Percentiles rank a stretch among this genome's conserved stretches.
Conservation (phyloP, 2,888 invertebrate species). For the Platycheirus rosarum region DNA sequence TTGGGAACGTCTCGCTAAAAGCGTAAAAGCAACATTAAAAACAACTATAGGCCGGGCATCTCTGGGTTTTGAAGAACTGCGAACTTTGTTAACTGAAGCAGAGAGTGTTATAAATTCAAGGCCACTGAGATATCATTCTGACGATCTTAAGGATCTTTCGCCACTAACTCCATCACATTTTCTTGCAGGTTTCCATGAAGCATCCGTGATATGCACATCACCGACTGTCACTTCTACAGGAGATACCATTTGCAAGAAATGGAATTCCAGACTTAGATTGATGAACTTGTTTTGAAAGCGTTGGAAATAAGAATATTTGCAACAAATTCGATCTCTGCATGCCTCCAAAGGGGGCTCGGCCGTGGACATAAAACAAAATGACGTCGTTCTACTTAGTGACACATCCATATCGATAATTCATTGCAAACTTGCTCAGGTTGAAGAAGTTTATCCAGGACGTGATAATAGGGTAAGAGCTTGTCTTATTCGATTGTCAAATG, state of each 20-base stretch:
- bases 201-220: not conserved
- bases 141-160: conserved; percentile 2
- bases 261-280: not conserved
- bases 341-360: not conserved
- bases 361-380: conserved; percentile 7
- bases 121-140: not conserved
- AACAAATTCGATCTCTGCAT: conserved; percentile 33
- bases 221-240: not conserved
- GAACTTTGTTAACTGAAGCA: conserved; percentile 5
- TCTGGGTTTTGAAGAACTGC: conserved; percentile 8
- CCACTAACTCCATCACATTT: conserved; percentile 23
- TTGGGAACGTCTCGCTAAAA: conserved; percentile 64
- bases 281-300: conserved; percentile 13
- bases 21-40: conserved; percentile 50
- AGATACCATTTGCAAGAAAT: conserved; percentile 1
- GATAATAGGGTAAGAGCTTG: conserved; percentile 47
- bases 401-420: conserved; percentile 34
- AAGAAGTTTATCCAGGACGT: conserved; percentile 47
- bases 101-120: not conserved
- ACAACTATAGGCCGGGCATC: conserved; percentile 32
- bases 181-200: not conserved
- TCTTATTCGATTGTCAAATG: conserved; percentile 36
- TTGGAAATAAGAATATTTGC: conserved; percentile 27
- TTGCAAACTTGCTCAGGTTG: conserved; percentile 42
- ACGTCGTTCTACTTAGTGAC: conserved; percentile 53